phyloP scores from a whole-genome alignment of 2,797 vertebrate species.

The Echiichthys vipera region DNA sequence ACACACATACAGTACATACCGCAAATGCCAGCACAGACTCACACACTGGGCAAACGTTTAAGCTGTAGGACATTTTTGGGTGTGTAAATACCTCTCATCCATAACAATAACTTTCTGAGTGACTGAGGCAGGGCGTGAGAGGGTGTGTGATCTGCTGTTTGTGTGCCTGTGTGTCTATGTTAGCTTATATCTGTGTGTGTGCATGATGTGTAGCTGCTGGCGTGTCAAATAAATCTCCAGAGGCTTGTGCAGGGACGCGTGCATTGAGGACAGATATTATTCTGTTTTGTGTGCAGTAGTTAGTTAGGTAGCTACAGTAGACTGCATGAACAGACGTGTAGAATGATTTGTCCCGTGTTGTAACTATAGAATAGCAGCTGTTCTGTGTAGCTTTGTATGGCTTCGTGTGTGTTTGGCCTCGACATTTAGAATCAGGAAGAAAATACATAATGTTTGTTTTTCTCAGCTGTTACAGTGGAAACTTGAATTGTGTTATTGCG shows the following conservation, averaged over 20 bases:
- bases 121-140: constrained; percentile 48
- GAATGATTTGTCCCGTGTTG: constrained; percentile 54
- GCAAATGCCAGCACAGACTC: constrained; percentile 45
- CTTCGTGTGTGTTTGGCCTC: constrained; percentile 60
- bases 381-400: constrained; percentile 65
- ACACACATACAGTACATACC: constrained; percentile 53
- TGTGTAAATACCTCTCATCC: constrained; percentile 16
- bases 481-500: constrained; percentile 13
- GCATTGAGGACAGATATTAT: constrained; percentile 38
- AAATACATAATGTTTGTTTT: constrained; percentile 24
- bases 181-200: constrained; percentile 30
- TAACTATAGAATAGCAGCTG: constrained; percentile 64
- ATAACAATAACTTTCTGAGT: constrained; percentile 19
- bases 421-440: constrained; percentile 56
- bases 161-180: constrained; percentile 46
- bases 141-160: constrained; percentile 51
- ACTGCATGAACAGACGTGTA: constrained; percentile 74
- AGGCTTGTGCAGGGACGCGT: constrained; percentile 45
- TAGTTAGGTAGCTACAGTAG: constrained; percentile 59
- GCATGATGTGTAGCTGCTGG: constrained; percentile 59
- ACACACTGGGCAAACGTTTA: constrained; percentile 46
- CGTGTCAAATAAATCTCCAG: constrained; percentile 26
- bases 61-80: neutral
- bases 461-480: constrained; percentile 10
- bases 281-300: constrained; percentile 57